These are phyloP conservation scores for Sitta europaea DNA, from an alignment of 2,113 vertebrate species.

Conservation along the genomic window DNA sequence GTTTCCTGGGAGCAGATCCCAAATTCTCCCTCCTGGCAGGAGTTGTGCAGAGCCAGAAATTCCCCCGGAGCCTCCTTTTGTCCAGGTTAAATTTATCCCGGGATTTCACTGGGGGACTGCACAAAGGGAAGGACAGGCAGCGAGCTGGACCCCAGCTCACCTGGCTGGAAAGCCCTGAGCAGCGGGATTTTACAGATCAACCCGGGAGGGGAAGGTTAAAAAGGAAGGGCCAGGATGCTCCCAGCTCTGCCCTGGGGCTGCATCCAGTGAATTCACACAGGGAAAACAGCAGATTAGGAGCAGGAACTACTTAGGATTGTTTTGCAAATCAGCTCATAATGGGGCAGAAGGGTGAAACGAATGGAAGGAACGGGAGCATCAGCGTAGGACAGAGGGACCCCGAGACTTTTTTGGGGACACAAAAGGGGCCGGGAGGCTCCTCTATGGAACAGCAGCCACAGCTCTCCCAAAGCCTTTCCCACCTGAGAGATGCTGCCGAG, in stretches of 20 bases:
- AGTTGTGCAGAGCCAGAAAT: neutral
- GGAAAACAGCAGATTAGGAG: neutral
- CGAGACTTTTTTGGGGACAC: rapidly evolving
- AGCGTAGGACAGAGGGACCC: neutral
- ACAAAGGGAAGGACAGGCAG: neutral
- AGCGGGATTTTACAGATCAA: neutral
- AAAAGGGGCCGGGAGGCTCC: neutral
- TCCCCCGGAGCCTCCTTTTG: neutral
- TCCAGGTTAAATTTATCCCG: neutral
- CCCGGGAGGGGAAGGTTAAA: neutral
- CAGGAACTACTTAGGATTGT: neutral
- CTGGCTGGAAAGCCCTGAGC: neutral
- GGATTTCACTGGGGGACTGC: neutral
- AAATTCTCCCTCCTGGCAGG: neutral
- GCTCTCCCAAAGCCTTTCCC: neutral
- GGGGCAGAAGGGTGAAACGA: neutral
- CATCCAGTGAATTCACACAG: neutral
- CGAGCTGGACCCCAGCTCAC: neutral
- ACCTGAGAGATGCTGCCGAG: rapidly evolving
- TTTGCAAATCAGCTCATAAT: neutral
- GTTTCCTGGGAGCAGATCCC: neutral
- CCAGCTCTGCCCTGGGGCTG: neutral
- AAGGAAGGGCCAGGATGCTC: neutral
- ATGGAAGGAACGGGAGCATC: neutral
- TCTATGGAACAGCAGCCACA: neutral